phyloP scores from a whole-genome alignment of 1,140 invertebrate species.

The Mycetomoellerius zeteki region DNA sequence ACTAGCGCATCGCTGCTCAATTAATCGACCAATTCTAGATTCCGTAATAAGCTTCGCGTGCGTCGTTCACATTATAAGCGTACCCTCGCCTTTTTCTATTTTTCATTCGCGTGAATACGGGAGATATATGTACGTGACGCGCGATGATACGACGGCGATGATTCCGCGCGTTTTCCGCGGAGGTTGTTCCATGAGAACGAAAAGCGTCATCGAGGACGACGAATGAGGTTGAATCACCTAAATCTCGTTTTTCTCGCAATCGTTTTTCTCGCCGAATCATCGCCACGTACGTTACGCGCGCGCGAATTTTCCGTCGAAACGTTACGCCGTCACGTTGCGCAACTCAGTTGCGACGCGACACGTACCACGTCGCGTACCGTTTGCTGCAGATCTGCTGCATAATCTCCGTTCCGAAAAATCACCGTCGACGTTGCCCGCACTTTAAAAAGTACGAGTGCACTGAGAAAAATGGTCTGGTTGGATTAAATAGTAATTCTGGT shows the following conservation, averaged over 20 bases:
- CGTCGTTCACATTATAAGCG: not conserved
- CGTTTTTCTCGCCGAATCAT: slow-evolving; percentile 10
- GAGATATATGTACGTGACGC: not conserved
- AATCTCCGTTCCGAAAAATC: not conserved
- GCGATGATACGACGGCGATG: not conserved
- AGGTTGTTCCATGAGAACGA: not conserved
- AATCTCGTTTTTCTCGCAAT: not conserved
- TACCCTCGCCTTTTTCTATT: no score
- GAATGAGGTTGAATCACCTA: not conserved
- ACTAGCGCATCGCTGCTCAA: not conserved
- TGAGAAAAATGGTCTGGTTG: no score
- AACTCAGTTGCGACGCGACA: not conserved
- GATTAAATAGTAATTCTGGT: no score
- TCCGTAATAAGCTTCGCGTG: not conserved
- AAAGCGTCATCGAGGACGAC: not conserved
- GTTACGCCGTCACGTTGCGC: not conserved
- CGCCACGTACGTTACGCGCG: not conserved
- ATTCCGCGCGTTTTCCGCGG: not conserved
- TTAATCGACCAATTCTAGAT: not conserved
- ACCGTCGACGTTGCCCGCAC: no score
- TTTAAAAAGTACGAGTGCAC: no score
- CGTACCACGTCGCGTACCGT: not conserved
- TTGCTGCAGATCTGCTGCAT: no score
- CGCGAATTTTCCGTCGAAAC: slow-evolving; percentile 30
- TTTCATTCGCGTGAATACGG: not conserved